phyloP scores from a whole-genome alignment of 2,888 invertebrate species.

The Halictus ligatus region DNA sequence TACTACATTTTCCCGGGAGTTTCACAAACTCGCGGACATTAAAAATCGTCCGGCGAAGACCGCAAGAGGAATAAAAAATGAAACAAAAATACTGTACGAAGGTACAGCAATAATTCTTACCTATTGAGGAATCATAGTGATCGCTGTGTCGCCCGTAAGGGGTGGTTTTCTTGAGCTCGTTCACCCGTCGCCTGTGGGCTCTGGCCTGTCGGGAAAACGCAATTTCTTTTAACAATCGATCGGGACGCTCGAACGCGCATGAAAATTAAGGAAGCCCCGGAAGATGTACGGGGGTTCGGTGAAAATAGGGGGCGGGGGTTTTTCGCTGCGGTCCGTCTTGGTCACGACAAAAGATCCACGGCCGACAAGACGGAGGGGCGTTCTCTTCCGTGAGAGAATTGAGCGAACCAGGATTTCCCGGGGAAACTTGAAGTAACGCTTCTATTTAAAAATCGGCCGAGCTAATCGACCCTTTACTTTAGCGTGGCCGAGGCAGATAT shows the following conservation, averaged over 20 bases:
- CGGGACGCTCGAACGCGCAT: constrained; percentile 26
- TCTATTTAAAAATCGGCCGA: constrained; percentile 41
- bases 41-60: not conserved
- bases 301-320: not conserved
- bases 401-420: constrained; percentile 30
- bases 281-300: not conserved
- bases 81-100: not conserved
- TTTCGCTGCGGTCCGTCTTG: constrained; percentile 24
- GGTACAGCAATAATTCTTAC: constrained; percentile 57
- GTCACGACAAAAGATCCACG: constrained; percentile 40
- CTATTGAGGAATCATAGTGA: constrained; percentile 78
- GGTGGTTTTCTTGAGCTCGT: constrained; percentile 58
- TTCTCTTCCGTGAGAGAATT: constrained; percentile 40
- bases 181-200: constrained; percentile 71
- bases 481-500: constrained; percentile 42
- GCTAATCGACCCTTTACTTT: constrained; percentile 39
- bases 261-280: constrained; percentile 38
- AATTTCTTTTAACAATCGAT: constrained; percentile 43
- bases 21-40: not conserved
- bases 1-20: no score
- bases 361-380: not conserved
- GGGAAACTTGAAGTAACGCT: constrained; percentile 5
- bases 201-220: constrained; percentile 62
- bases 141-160: constrained; percentile 78
- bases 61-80: not conserved